Evolutionary conservation across 2,888 invertebrate genomes (phyloP).

Genomic region (Eupithecia inturbata): DNA sequence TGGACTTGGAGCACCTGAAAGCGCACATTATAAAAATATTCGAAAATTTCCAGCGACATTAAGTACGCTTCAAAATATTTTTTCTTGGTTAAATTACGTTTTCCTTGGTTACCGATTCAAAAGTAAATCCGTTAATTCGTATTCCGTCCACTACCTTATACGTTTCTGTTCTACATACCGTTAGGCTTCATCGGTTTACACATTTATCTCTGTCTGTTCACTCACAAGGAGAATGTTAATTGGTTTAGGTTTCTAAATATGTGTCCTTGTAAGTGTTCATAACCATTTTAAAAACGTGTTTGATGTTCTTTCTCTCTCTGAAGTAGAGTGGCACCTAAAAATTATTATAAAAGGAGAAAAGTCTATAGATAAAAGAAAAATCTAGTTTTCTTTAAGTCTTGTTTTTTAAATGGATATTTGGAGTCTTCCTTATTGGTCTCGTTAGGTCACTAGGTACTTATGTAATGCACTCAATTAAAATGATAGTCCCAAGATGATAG

Average conservation of each 20-base stretch:
- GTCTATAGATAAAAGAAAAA: background rate
- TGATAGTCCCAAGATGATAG: background rate
- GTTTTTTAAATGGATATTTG: too few species aligned
- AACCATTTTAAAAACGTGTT: background rate
- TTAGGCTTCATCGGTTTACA: conserved; percentile 31
- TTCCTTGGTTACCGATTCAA: conserved; percentile 16
- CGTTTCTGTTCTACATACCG: conserved; percentile 37
- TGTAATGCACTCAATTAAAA: background rate
- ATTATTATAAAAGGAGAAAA: background rate
- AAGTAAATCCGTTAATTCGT: conserved; percentile 28
- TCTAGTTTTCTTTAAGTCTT: too few species aligned
- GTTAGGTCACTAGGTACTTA: background rate
- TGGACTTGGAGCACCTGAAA: background rate
- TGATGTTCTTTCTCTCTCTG: background rate
- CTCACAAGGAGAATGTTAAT: conserved; percentile 50
- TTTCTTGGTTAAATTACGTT: background rate
- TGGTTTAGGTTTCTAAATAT: conserved; percentile 10
- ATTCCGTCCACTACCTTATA: conserved; percentile 28
- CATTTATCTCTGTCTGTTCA: conserved; percentile 38
- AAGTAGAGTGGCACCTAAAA: background rate
- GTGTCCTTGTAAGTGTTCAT: background rate
- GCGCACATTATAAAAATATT: background rate
- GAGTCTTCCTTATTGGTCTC: background rate
- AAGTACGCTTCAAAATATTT: background rate
- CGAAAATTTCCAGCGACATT: background rate